These are phyloP conservation scores for Neotoxoptera formosana DNA, from an alignment of 1,140 invertebrate species.

Conservation along the genomic window DNA sequence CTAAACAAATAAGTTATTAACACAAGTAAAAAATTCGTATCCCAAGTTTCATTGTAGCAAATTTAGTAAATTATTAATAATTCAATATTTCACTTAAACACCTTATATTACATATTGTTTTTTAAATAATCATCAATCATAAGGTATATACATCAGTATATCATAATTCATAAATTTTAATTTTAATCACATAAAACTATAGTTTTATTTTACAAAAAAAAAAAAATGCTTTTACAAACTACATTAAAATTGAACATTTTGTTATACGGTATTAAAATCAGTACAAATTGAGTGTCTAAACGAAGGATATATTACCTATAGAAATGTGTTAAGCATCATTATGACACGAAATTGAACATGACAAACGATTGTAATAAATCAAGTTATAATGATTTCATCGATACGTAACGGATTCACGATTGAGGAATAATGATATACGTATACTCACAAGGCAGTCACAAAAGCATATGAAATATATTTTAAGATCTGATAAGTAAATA, in stretches of 20 bases:
- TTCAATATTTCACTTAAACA: background rate
- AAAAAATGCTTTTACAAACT: background rate
- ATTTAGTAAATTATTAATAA: background rate
- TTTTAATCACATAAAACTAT: background rate
- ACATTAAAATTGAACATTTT: background rate
- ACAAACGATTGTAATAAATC: constrained; percentile 50
- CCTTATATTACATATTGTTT: background rate
- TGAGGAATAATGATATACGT: background rate
- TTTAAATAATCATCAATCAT: background rate
- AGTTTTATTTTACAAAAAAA: background rate
- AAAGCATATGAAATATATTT: background rate
- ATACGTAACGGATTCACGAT: constrained; percentile 28
- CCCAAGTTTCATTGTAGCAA: background rate
- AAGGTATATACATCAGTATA: background rate
- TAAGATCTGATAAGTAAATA: constrained; percentile 31
- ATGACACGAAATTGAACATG: constrained; percentile 18
- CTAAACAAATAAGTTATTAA: too few species aligned
- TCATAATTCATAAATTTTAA: too few species aligned
- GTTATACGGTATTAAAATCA: background rate
- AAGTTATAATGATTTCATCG: constrained; percentile 43
- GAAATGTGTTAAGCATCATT: background rate
- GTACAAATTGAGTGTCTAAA: background rate
- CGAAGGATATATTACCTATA: background rate
- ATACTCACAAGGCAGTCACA: background rate
- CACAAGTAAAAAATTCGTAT: background rate